Conservation (phyloP, 2,797 vertebrate species). For the Melanitta fusca region DNA sequence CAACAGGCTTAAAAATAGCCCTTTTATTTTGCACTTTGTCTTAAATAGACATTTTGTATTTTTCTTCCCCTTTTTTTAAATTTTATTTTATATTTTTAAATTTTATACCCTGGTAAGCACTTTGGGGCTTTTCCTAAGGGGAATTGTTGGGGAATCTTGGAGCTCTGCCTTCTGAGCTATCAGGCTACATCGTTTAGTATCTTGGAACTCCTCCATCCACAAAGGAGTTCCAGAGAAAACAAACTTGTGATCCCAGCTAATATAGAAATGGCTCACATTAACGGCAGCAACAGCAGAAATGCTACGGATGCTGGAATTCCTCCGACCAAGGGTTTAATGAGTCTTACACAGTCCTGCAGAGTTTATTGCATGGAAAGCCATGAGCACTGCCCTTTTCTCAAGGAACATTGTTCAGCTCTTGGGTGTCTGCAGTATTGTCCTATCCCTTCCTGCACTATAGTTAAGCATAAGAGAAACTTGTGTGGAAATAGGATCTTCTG, state of each 20-base stretch:
- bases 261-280: slow-evolving; percentile 60
- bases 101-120: slow-evolving; percentile 14
- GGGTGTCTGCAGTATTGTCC: background rate
- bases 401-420: background rate
- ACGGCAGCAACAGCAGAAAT: slow-evolving; percentile 49
- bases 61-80: background rate
- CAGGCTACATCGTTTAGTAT: slow-evolving; percentile 73
- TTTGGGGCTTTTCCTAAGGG: slow-evolving; percentile 43
- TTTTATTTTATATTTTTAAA: background rate
- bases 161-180: slow-evolving; percentile 72
- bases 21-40: background rate
- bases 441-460: background rate
- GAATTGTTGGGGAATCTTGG: slow-evolving; percentile 65
- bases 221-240: slow-evolving; percentile 81
- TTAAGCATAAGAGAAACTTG: background rate
- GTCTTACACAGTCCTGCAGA: background rate
- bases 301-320: background rate
- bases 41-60: background rate
- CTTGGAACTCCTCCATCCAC: slow-evolving; percentile 80
- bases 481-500: slow-evolving; percentile 15
- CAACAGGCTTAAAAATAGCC: background rate
- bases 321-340: background rate
- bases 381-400: background rate
- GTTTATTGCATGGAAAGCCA: background rate
- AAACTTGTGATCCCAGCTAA: slow-evolving; percentile 72